Conservation (phyloP, 2,797 vertebrate species). For the Chrysocyon brachyurus region DNA sequence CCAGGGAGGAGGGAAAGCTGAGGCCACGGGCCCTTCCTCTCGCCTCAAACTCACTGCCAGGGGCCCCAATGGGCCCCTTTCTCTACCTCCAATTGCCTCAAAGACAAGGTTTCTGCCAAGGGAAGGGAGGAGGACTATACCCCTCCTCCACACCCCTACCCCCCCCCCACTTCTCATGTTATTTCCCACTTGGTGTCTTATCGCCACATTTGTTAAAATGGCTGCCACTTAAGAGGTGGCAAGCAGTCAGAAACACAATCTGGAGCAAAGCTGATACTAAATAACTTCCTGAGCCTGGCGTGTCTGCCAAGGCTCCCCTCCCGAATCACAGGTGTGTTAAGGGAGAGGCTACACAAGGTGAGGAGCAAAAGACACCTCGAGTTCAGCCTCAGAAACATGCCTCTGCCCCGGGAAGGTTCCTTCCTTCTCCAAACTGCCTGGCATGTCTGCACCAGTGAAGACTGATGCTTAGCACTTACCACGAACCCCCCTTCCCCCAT, state of each 20-base stretch:
- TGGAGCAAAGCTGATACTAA: conserved; percentile 76
- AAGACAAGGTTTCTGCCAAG: not conserved
- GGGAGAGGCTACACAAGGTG: not conserved
- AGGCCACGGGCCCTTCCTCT: not conserved
- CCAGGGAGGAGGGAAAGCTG: not conserved
- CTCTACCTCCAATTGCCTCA: not conserved
- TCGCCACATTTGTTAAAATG: conserved; percentile 71
- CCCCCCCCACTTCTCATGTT: not conserved
- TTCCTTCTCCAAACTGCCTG: not conserved
- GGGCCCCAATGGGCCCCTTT: not conserved
- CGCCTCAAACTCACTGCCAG: accelerated
- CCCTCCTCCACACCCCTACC: not conserved
- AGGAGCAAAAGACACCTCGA: not conserved
- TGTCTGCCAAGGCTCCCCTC: conserved; percentile 11
- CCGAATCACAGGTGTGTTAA: conserved; percentile 40
- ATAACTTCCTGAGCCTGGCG: conserved; percentile 49
- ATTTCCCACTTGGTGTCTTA: conserved; percentile 61
- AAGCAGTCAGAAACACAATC: conserved; percentile 77
- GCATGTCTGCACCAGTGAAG: not conserved
- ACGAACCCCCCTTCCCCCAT: not conserved
- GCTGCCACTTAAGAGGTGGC: conserved; percentile 77
- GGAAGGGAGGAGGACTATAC: not conserved
- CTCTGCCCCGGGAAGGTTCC: not conserved
- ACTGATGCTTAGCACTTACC: not conserved
- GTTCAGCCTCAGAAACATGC: not conserved